phyloP scores from a whole-genome alignment of 2,113 vertebrate species.

The Pedetes capensis region DNA sequence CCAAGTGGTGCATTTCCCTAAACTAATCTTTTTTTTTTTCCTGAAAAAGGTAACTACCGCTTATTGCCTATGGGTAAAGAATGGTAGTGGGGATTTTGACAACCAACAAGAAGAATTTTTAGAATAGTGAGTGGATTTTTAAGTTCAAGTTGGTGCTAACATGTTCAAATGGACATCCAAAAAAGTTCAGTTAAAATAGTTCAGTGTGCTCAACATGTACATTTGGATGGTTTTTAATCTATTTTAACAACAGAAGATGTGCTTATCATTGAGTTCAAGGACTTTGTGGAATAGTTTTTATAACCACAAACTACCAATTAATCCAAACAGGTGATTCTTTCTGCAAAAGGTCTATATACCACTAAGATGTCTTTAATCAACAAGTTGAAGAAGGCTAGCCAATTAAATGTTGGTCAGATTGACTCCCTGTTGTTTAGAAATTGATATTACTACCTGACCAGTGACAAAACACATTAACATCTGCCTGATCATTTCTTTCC shows the following conservation, averaged over 20 bases:
- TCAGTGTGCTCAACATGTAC: not conserved
- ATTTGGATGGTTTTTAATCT: slow-evolving; percentile 4
- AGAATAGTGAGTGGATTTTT: not conserved
- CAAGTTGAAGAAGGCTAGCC: not conserved
- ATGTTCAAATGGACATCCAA: not conserved
- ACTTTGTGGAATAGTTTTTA: not conserved
- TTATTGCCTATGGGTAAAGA: not conserved
- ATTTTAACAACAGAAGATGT: not conserved
- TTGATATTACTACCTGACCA: not conserved
- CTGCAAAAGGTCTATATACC: not conserved
- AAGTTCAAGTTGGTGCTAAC: not conserved
- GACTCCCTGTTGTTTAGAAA: not conserved
- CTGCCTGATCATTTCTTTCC: not conserved
- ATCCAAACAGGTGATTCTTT: not conserved
- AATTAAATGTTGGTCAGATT: not conserved
- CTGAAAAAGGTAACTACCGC: not conserved
- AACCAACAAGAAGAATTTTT: not conserved
- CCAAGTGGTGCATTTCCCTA: not conserved
- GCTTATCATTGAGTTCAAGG: not conserved
- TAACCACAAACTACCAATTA: not conserved
- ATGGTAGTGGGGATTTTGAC: not conserved
- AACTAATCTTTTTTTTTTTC: not conserved
- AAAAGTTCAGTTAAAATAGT: slow-evolving; percentile 28
- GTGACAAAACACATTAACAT: not conserved
- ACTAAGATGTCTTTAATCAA: not conserved